phyloP scores from a whole-genome alignment of 2,797 vertebrate species.

The Danio jaintianensis region DNA sequence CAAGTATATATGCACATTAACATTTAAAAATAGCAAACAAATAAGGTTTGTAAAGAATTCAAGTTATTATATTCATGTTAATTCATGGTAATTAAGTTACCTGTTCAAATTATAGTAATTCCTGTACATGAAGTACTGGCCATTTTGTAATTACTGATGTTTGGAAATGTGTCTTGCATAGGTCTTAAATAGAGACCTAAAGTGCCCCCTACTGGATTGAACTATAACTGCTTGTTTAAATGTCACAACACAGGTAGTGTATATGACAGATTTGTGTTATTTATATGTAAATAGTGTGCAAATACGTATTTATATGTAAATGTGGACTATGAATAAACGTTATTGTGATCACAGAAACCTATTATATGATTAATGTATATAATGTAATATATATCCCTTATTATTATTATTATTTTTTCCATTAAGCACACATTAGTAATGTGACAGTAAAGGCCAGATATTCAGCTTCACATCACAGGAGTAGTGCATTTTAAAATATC shows the following conservation, averaged over 20 bases:
- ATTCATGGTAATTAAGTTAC: not conserved
- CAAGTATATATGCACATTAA: too few species aligned
- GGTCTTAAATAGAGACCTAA: slow-evolving; percentile 24
- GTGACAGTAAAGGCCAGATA: not conserved
- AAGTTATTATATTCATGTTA: not conserved
- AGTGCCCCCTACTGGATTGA: slow-evolving; percentile 55
- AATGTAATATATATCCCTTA: not conserved
- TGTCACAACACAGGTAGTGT: not conserved
- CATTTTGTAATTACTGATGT: not conserved
- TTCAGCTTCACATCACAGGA: not conserved
- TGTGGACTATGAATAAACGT: not conserved
- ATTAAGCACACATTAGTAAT: not conserved
- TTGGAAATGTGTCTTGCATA: slow-evolving; percentile 8
- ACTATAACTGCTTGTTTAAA: not conserved
- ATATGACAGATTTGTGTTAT: not conserved
- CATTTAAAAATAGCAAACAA: not conserved
- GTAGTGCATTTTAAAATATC: not conserved
- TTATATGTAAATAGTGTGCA: not conserved
- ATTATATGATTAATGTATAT: not conserved
- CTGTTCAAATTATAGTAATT: not conserved
- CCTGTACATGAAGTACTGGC: not conserved
- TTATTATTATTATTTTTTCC: not conserved
- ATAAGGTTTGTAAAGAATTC: not conserved
- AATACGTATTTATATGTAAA: not conserved
- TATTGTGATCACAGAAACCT: not conserved